phyloP scores from a whole-genome alignment of 2,113 vertebrate genomes.

The Eclectus roratus region DNA sequence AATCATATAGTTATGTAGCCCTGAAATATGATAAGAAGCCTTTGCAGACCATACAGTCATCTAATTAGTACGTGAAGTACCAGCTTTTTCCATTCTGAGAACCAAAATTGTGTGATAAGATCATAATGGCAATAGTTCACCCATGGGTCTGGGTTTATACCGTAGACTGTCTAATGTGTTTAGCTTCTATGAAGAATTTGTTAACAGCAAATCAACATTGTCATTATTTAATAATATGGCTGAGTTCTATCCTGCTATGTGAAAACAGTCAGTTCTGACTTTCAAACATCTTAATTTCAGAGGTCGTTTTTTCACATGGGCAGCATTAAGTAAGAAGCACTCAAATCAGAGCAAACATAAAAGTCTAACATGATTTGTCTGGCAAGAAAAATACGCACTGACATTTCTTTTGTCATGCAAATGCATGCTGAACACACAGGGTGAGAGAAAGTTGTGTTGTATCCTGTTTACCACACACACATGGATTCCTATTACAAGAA shows the following conservation, averaged over 20 bases:
- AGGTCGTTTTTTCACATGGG: background rate
- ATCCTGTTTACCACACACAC: background rate
- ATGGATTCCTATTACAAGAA: background rate
- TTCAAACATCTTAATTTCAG: background rate
- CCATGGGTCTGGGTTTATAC: background rate
- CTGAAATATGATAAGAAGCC: background rate
- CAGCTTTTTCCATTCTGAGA: background rate
- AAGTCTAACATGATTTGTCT: background rate
- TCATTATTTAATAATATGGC: slow-evolving; percentile 34
- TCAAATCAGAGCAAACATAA: background rate
- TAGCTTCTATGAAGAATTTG: background rate
- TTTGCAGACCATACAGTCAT: background rate
- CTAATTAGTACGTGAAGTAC: background rate
- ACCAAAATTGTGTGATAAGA: background rate
- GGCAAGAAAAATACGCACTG: background rate
- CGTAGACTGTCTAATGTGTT: background rate
- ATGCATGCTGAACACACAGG: background rate
- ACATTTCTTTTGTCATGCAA: background rate
- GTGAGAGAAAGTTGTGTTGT: background rate
- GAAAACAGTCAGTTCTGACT: slow-evolving; percentile 13
- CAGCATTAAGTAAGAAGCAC: background rate
- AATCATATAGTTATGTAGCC: background rate
- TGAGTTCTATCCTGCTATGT: background rate
- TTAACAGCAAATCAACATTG: background rate
- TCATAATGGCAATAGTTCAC: background rate